phyloP scores from a whole-genome alignment of 2,797 vertebrate genomes.

The Poecilia velifera region DNA sequence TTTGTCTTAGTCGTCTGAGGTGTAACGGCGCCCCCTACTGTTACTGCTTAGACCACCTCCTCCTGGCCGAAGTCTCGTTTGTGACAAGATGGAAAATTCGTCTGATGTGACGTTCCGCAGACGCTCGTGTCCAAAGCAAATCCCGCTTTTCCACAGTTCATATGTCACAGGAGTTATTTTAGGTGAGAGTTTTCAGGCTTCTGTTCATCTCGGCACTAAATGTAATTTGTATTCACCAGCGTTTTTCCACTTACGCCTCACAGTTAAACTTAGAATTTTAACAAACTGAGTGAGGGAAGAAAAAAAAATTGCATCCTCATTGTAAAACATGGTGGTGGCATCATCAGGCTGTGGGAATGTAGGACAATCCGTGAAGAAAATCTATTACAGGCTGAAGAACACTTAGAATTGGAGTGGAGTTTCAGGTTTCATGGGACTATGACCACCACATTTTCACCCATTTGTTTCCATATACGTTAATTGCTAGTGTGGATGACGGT shows the following conservation, averaged over 20 bases:
- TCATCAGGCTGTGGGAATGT: background rate
- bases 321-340: background rate
- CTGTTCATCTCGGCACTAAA: background rate
- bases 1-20: background rate
- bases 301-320: background rate
- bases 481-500: background rate
- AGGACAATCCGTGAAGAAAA: background rate
- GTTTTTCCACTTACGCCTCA: no score
- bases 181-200: background rate
- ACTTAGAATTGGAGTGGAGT: background rate
- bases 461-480: background rate
- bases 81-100: background rate
- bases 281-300: background rate
- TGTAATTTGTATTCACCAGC: background rate
- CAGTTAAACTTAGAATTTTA: background rate
- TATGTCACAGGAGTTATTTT: background rate
- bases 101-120: background rate
- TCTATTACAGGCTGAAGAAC: background rate
- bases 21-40: slow-evolving; percentile 48
- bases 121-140: background rate
- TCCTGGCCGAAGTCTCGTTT: background rate
- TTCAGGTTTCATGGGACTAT: background rate
- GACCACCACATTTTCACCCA: background rate
- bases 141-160: background rate
- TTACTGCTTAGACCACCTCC: background rate